Conservation (phyloP, 2,888 invertebrate species). For the Sarcophaga rosellei region DNA sequence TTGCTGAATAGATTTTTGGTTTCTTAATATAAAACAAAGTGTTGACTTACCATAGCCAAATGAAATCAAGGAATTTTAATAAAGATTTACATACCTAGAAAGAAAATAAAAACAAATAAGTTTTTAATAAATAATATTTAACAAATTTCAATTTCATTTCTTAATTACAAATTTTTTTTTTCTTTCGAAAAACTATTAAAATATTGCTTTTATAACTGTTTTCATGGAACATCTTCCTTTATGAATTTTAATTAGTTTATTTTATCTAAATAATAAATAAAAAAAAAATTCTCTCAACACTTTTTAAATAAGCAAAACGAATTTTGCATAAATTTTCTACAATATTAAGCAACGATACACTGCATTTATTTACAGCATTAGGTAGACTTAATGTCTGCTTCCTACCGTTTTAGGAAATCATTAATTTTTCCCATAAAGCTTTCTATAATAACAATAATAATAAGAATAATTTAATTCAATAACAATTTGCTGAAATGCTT, state of each 20-base stretch:
- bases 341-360: slow-evolving; percentile 33
- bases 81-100: too few relatives aligned
- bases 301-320: background rate
- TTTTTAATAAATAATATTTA: too few relatives aligned
- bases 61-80: too few relatives aligned
- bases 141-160: background rate
- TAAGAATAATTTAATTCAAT: slow-evolving; percentile 23
- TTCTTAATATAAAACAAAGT: too few relatives aligned
- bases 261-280: slow-evolving; percentile 13
- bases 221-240: slow-evolving; percentile 57
- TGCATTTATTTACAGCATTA: background rate
- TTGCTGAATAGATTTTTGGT: too few relatives aligned
- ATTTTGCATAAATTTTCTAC: slow-evolving; percentile 50
- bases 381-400: slow-evolving; percentile 67
- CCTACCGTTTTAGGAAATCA: slow-evolving; percentile 68
- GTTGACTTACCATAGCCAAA: too few relatives aligned
- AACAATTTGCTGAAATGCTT: slow-evolving; percentile 21
- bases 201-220: slow-evolving; percentile 34
- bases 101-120: too few relatives aligned
- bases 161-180: background rate
- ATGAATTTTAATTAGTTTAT: slow-evolving; percentile 55
- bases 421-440: slow-evolving; percentile 63
- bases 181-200: background rate
- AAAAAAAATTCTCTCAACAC: too few relatives aligned
- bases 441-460: slow-evolving; percentile 28